Base-by-base conservation (phyloP, 2,113 vertebrate species). In the Cacatua alba region DNA sequence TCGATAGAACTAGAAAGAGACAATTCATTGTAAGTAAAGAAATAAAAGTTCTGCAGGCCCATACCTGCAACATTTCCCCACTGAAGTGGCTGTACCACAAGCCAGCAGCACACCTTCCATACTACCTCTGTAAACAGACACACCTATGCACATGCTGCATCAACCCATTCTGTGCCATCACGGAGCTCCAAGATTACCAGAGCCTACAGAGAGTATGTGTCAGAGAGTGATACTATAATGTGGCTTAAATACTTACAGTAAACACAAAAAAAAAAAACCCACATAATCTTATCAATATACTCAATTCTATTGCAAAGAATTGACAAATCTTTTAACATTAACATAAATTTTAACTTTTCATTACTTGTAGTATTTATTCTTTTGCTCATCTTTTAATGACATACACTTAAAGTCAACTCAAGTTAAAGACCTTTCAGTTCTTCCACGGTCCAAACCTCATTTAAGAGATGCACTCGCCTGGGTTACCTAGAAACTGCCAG, bases 161-260 rank as follows among this genome's bases (percentile, higher is more conserved):
- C 10, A 89, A 65, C 25, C 15, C 53, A 70, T 11, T n/a, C 44
- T 6, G 0, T 3, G 11, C 52, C 41, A 80, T 3, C 19, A 19
- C 17, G 0, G 0, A 72, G 53, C 84, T 75, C 69, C 57, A 75
- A 37, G 28, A 41, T 6, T 17, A 59, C 28, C 43, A 78, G 44
- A 80, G 41, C 6, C 17, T 23, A 55, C 41, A 33, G 4, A 59
- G 28, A 29, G 16, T 1, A 31, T 0, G 0, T 6, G 5, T 43
- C 37, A 83, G 8, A 9, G 10, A 55, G 12, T 4, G n/a, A 63
- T 12, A 37, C 8, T 25, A 31, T 16, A 2, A 26, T 0, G 7
- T 26, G 21, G 23, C 18, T 59, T 71, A 62, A 69, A 55, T 11
- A 68, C 6, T 33, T 44, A 31, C 4, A 28, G 13, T 20, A n/a